Evolutionary conservation across 2,888 invertebrate genomes (phyloP).

Genomic region (Sylvicola cinctus): DNA sequence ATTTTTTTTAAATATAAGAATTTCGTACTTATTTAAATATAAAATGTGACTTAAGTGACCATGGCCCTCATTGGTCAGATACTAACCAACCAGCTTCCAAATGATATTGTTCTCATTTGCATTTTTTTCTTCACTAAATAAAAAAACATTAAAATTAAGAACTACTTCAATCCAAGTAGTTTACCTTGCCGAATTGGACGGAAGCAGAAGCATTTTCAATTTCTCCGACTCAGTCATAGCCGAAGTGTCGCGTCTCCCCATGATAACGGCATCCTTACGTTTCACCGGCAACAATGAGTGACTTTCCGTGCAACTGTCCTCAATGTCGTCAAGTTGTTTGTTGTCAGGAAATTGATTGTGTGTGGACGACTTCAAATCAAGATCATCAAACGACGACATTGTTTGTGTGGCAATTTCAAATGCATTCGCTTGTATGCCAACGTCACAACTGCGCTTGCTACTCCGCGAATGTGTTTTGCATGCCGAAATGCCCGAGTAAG

Average conservation of each 20-base stretch:
- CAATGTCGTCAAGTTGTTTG: conserved; percentile 9
- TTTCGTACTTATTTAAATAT: no score
- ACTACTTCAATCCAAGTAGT: no score
- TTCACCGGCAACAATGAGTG: conserved; percentile 11
- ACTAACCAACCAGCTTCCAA: no score
- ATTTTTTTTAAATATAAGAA: no score
- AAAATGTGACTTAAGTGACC: no score
- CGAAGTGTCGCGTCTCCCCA: conserved; percentile 11
- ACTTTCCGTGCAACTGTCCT: conserved; percentile 14
- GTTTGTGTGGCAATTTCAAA: conserved; percentile 29
- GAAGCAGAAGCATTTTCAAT: conserved; percentile 24
- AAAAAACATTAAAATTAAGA: no score
- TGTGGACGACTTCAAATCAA: conserved; percentile 1
- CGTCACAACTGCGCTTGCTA: conserved; percentile 33
- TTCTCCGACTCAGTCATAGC: conserved; percentile 25
- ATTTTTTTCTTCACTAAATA: no score
- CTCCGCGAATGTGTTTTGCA: conserved; percentile 26
- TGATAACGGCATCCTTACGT: conserved; percentile 1
- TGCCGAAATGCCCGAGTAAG: conserved; percentile 27
- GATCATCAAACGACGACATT: conserved; percentile 12
- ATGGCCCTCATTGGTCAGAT: no score
- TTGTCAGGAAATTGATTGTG: conserved; percentile 9
- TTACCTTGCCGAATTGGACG: conserved; percentile 14
- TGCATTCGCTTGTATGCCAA: conserved; percentile 35
- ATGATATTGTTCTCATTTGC: no score